These are phyloP conservation scores for Crax fasciolata DNA, from an alignment of 2,797 vertebrate genomes.

Conservation along the genomic window DNA sequence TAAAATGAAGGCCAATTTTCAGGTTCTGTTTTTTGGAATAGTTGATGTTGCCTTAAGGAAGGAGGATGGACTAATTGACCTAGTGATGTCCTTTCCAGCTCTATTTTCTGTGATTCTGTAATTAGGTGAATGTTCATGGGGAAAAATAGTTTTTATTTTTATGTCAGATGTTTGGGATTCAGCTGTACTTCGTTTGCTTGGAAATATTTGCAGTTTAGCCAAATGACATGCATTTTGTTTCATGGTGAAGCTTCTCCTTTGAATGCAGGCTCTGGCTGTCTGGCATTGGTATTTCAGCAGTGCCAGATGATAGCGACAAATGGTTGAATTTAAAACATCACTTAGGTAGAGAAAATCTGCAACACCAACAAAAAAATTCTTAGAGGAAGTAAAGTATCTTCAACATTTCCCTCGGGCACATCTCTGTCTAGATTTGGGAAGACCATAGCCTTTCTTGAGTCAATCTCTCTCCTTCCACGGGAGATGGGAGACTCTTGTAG, in stretches of 20 bases:
- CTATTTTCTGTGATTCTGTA: background rate
- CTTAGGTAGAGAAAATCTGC: background rate
- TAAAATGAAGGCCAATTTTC: background rate
- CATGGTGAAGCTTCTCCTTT: background rate
- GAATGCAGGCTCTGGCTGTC: background rate
- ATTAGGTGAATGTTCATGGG: background rate
- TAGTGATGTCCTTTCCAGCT: background rate
- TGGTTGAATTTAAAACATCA: background rate
- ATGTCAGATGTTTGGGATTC: background rate
- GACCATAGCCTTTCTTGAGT: background rate
- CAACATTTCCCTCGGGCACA: background rate
- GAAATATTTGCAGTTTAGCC: background rate
- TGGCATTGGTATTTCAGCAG: background rate
- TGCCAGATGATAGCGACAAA: background rate
- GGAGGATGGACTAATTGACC: accelerated
- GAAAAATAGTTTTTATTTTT: background rate
- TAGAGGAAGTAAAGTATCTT: background rate
- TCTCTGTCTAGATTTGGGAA: background rate
- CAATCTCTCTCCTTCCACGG: background rate
- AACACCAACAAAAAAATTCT: background rate
- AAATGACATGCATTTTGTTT: background rate
- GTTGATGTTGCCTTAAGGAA: background rate
- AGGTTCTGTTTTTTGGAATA: background rate
- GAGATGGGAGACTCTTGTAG: background rate
- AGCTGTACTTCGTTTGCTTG: background rate